Base-by-base conservation (phyloP, 2,113 vertebrate genomes). In the Opisthocomus hoazin region DNA sequence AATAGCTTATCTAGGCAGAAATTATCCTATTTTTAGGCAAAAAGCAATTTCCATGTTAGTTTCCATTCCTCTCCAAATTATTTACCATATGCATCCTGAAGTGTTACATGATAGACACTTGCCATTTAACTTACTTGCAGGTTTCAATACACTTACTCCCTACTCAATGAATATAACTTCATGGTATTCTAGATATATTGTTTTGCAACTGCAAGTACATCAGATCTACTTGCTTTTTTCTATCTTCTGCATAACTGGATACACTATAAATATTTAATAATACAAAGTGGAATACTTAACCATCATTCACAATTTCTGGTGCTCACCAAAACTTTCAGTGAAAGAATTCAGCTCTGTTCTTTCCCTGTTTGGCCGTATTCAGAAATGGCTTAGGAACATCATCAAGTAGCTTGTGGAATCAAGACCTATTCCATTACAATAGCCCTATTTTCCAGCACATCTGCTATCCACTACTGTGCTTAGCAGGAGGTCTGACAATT, bases 281-380 rank as follows among this genome's bases (percentile, higher is more conserved):
- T 10, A 83, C 18, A 32, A 91, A 91, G 80, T 16, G 12, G 56
- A 89, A 87, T 30, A 70, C 69, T 90, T 82, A 16, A 61, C 27
- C 19, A 50, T 19, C 80, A n/a, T 74, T 88, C 64, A 34, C 54
- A 86, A 41, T 17, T 78, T 71, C 64, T 71, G 34, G 22, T 45
- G 36, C 48, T 71, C 69, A 73, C 64, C 89, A 50, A 75, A 93
- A 86, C 27, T 84, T 84, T 51, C 15, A 60, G 57, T 34, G 43
- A 51, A 78, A 92, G 13, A 90, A 97, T 84, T 89, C 51, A 64
- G 60, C 53, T 89, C 74, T 91, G 61, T 91, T 94, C 50, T 89
- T 92, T 74, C 48, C 60, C 88, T 88, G 43, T 68, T 66, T 92
- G 57, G 48, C 65, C 51, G 60, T 79, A 11, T 89, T 95, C 48